phyloP scores from a whole-genome alignment of 2,797 vertebrate genomes.

The Falco concolor region DNA sequence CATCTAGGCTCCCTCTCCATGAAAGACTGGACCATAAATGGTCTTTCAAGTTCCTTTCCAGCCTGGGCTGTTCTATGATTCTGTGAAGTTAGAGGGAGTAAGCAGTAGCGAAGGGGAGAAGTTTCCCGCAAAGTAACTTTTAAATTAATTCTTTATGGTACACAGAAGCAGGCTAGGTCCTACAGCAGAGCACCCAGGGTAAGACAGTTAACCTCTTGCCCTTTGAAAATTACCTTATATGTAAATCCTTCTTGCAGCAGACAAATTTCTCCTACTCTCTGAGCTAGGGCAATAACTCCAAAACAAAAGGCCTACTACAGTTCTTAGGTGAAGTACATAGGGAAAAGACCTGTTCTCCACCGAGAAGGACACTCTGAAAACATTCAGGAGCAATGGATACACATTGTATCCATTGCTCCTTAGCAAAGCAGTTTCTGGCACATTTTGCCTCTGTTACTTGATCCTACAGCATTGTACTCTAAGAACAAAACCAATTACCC shows the following conservation, averaged over 20 bases:
- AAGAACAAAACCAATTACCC: not conserved
- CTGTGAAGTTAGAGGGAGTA: not conserved
- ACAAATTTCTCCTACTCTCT: not conserved
- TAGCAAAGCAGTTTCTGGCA: not conserved
- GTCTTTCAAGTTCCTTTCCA: no score
- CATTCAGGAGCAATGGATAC: not conserved
- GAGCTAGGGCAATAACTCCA: not conserved
- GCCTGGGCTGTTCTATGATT: no score
- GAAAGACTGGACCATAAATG: no score
- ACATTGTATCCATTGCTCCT: not conserved
- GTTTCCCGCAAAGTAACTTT: not conserved
- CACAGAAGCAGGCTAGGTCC: not conserved
- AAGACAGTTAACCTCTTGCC: not conserved
- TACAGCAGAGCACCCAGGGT: not conserved
- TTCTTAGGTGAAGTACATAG: not conserved
- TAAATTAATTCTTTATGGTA: not conserved
- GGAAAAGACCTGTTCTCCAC: not conserved
- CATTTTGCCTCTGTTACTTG: not conserved
- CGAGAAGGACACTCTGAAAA: not conserved
- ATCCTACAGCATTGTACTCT: not conserved
- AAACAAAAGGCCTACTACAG: not conserved
- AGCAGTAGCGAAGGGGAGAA: not conserved
- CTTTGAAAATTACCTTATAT: not conserved
- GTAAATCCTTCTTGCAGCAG: not conserved
- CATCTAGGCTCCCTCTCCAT: no score